Evolutionary conservation across 2,888 invertebrate species (phyloP).

Genomic region (Odontothrips loti): DNA sequence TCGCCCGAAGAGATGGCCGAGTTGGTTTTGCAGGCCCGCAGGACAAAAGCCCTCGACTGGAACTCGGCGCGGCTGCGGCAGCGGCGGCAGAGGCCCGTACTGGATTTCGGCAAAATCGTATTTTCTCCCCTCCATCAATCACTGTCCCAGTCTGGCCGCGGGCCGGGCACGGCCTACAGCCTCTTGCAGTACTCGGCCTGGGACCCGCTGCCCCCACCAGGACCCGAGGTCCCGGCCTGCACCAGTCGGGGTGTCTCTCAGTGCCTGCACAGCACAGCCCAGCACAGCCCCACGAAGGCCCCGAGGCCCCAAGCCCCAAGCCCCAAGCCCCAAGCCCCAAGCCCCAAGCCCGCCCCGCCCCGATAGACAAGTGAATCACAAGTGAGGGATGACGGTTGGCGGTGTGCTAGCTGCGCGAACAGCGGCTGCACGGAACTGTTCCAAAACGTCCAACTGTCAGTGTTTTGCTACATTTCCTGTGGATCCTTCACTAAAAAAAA

Average conservation of each 20-base stretch:
- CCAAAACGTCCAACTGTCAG: too few species aligned
- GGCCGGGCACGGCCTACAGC: neutral
- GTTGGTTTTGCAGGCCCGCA: neutral
- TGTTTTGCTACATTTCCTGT: too few species aligned
- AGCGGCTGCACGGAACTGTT: too few species aligned
- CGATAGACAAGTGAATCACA: too few species aligned
- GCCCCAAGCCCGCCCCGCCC: too few species aligned
- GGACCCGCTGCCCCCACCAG: too few species aligned
- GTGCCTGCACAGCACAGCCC: neutral
- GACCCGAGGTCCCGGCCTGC: neutral
- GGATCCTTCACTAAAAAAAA: too few species aligned
- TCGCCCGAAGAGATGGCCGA: neutral
- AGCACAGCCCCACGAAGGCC: too few species aligned
- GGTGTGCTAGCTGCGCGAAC: too few species aligned
- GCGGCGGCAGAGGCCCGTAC: neutral
- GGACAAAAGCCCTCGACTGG: neutral
- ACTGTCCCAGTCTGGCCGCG: neutral
- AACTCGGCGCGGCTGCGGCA: neutral
- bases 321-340: too few species aligned
- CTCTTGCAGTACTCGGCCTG: neutral
- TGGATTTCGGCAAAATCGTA: neutral
- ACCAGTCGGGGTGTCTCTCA: neutral
- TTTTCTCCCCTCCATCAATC: slow-evolving; percentile 22
- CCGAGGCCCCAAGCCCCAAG: too few species aligned
- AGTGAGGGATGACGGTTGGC: too few species aligned